Evolutionary conservation across 1,140 invertebrate species (phyloP).

Genomic region (Heliconius hermathena): DNA sequence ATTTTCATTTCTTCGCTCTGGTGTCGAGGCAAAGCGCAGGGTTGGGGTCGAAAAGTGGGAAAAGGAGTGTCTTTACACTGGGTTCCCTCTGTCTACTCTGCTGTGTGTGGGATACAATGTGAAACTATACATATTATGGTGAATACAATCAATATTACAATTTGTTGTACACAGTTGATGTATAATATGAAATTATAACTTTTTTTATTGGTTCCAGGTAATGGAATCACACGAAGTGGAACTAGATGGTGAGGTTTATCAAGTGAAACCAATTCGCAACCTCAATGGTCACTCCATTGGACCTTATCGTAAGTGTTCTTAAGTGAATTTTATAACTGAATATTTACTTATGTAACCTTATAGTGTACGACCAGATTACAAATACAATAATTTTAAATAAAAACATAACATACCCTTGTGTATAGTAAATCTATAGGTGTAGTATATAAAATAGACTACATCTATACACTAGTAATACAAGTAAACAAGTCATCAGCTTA

Average conservation of each 20-base stretch:
- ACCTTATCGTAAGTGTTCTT: constrained; percentile 90
- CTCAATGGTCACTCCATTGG: constrained; percentile 99
- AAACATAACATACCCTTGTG: not conserved
- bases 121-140: not conserved
- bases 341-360: not conserved
- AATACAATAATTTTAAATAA: not conserved
- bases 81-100: too few species aligned
- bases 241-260: constrained; percentile 97
- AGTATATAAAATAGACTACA: too few species aligned
- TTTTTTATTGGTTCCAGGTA: constrained; percentile 52
- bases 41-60: too few species aligned
- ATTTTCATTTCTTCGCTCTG: too few species aligned
- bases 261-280: constrained; percentile 98
- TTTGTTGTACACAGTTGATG: too few species aligned
- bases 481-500: too few species aligned
- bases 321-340: not conserved
- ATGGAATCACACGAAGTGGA: constrained; percentile 99
- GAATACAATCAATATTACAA: not conserved
- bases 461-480: not conserved
- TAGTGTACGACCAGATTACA: not conserved
- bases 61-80: too few species aligned
- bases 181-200: not conserved
- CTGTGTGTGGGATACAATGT: not conserved
- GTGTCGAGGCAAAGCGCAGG: too few species aligned
- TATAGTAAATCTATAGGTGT: not conserved